phyloP scores from a whole-genome alignment of 1,140 invertebrate species.

The Orchestia grillus region DNA sequence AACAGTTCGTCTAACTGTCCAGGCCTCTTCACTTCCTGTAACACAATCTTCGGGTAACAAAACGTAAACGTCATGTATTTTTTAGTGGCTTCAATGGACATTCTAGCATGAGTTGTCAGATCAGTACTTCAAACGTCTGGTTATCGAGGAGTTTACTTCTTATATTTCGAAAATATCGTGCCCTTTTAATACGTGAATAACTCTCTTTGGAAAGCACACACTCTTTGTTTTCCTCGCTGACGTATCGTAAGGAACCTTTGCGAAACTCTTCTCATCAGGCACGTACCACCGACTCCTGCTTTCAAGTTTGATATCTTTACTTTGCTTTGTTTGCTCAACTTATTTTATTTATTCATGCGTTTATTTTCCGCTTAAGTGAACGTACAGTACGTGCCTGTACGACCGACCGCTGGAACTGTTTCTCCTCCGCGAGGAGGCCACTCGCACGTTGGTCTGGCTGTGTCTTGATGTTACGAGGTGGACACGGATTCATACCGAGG shows the following conservation, averaged over 20 bases:
- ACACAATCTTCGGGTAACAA: too few species aligned
- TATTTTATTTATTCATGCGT: neutral
- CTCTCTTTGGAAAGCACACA: neutral
- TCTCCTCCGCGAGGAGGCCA: neutral
- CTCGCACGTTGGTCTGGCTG: neutral
- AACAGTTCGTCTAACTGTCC: too few species aligned
- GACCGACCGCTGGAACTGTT: neutral
- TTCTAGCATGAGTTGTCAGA: too few species aligned
- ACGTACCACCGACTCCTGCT: neutral
- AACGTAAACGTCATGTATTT: too few species aligned
- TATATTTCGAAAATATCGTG: neutral
- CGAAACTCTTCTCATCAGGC: neutral
- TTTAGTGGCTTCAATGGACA: too few species aligned
- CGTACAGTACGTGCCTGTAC: neutral
- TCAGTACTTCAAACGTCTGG: neutral
- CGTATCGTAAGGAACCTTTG: neutral
- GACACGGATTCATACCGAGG: neutral
- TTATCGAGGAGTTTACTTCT: neutral
- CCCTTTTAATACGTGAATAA: neutral
- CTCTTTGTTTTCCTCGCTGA: neutral
- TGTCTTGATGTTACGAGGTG: neutral
- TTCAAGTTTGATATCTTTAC: neutral
- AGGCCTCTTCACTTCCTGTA: too few species aligned
- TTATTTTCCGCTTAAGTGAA: neutral
- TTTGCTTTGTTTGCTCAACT: neutral